Percentiles rank a stretch among this genome's conserved stretches.
These are phyloP conservation scores for Coryphaenoides rupestris DNA, from an alignment of 2,113 vertebrate genomes.

Conservation along the genomic window DNA sequence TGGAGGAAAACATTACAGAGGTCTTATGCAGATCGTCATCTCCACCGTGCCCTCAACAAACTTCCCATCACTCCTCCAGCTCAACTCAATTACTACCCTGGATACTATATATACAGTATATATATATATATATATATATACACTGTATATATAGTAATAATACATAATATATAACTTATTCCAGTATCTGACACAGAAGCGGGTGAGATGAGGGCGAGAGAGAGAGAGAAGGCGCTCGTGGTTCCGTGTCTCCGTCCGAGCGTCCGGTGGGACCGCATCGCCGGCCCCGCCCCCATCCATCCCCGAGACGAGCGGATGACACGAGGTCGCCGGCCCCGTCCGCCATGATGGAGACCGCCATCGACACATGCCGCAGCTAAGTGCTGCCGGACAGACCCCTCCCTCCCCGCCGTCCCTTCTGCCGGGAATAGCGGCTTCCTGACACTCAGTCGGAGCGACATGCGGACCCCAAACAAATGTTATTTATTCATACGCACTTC, in stretches of 20 bases:
- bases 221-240: slow-evolving; percentile 31
- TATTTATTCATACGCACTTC: slow-evolving; percentile 75
- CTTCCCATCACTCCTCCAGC: slow-evolving; percentile 55
- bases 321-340: slow-evolving; percentile 35
- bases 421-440: slow-evolving; percentile 57
- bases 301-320: slow-evolving; percentile 67
- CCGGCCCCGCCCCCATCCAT: slow-evolving; percentile 60
- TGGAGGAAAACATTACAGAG: too few relatives aligned
- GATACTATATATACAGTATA: too few relatives aligned
- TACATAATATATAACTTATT: slow-evolving; percentile 45
- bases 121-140: slow-evolving; percentile 27
- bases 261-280: slow-evolving; percentile 55
- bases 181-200: slow-evolving; percentile 50
- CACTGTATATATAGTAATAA: slow-evolving; percentile 56
- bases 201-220: slow-evolving; percentile 59
- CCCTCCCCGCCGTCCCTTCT: slow-evolving; percentile 53
- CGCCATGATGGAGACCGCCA: slow-evolving; percentile 64
- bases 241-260: slow-evolving; percentile 58
- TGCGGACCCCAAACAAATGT: slow-evolving; percentile 69
- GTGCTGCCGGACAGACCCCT: slow-evolving; percentile 48
- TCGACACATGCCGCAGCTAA: slow-evolving; percentile 40
- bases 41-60: slow-evolving; percentile 56
- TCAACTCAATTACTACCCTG: too few relatives aligned
- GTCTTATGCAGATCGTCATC: slow-evolving; percentile 30
- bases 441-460: slow-evolving; percentile 70